These are phyloP conservation scores for Tridacna crocea DNA, from an alignment of 2,888 invertebrate species.

Conservation along the genomic window DNA sequence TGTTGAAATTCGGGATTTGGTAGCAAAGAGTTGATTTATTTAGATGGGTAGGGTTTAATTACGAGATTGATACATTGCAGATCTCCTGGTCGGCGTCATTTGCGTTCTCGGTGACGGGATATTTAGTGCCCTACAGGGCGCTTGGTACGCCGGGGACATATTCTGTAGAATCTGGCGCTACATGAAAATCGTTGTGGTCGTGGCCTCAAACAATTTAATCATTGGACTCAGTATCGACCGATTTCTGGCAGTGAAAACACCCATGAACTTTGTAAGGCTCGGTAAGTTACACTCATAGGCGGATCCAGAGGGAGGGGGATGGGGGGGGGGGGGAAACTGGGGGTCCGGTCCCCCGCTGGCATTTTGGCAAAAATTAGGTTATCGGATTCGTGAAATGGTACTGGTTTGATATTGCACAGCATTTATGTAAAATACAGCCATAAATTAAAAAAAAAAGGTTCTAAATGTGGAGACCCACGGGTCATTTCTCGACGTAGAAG, in stretches of 20 bases:
- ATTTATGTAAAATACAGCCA: too few species aligned
- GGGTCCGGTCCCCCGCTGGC: too few species aligned
- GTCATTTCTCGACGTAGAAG: too few species aligned
- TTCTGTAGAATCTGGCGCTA: constrained; percentile 51
- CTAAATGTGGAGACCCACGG: too few species aligned
- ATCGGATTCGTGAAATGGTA: too few species aligned
- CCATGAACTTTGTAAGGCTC: constrained; percentile 40
- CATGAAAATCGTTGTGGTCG: constrained; percentile 36
- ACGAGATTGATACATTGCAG: constrained; percentile 22
- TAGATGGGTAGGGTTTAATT: not conserved
- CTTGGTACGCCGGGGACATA: constrained; percentile 52
- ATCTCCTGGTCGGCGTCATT: constrained; percentile 35
- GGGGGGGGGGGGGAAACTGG: too few species aligned
- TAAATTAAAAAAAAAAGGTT: too few species aligned
- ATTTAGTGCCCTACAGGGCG: constrained; percentile 36
- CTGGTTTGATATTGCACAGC: too few species aligned
- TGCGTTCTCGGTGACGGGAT: constrained; percentile 40
- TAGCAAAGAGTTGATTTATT: not conserved
- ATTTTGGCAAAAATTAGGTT: too few species aligned
- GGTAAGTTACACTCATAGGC: constrained; percentile 17
- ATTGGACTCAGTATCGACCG: constrained; percentile 57
- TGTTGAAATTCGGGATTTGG: too few species aligned
- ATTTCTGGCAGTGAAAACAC: constrained; percentile 55
- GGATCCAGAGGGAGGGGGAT: too few species aligned
- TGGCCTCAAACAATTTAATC: constrained; percentile 56